A percentile compares a stretch with the other conserved stretches of the same genome.
phyloP scores from a whole-genome alignment of 2,888 invertebrate genomes.

The Linyphia triangularis region DNA sequence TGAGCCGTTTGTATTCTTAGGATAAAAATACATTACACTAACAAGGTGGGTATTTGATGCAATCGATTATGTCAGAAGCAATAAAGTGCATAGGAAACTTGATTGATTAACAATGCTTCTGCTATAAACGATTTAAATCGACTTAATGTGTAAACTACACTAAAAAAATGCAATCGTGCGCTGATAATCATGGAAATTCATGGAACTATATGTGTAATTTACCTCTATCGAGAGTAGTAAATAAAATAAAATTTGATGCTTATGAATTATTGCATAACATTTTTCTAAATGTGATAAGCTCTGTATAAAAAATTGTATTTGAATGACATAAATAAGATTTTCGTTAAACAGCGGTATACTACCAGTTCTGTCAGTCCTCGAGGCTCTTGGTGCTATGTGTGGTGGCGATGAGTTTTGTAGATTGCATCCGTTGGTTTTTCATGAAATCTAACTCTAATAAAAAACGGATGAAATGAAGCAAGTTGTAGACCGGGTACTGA shows the following conservation, averaged over 20 bases:
- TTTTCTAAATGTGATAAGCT: constrained; percentile 73
- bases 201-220: constrained; percentile 63
- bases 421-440: constrained; percentile 50
- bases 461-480: constrained; percentile 44
- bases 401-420: constrained; percentile 62
- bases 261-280: constrained; percentile 74
- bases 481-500: constrained; percentile 20
- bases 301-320: constrained; percentile 72
- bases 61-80: constrained; percentile 66
- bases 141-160: constrained; percentile 43
- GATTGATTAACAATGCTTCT: constrained; percentile 56
- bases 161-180: constrained; percentile 59
- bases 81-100: constrained; percentile 70
- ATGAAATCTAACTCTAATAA: constrained; percentile 36
- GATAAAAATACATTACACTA: constrained; percentile 51
- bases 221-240: constrained; percentile 50
- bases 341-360: constrained; percentile 49
- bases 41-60: constrained; percentile 39
- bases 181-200: constrained; percentile 61
- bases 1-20: constrained; percentile 54
- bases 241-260: constrained; percentile 71
- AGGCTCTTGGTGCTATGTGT: constrained; percentile 72
- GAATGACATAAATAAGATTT: constrained; percentile 64
- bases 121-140: constrained; percentile 47
- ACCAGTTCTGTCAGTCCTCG: constrained; percentile 58